Percentiles rank a stretch among this genome's conserved stretches.
These are phyloP conservation scores for Noctua comes DNA, from an alignment of 2,888 invertebrate species.

Conservation along the genomic window DNA sequence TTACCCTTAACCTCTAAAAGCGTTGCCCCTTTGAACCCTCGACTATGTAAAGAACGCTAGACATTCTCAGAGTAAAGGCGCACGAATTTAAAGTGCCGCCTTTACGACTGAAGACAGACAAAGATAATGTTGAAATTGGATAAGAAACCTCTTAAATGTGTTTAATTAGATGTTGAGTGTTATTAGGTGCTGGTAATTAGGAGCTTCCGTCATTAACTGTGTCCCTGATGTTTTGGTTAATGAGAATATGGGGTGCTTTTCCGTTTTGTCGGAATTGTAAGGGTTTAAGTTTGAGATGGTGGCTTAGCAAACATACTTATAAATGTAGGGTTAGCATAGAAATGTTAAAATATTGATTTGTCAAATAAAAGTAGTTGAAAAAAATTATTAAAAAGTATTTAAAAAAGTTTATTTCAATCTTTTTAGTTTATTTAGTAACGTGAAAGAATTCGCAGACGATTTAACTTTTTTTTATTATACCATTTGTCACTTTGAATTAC, in stretches of 20 bases:
- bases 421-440: too few species aligned
- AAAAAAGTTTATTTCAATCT: too few species aligned
- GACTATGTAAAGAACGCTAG: slow-evolving; percentile 44
- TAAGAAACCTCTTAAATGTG: slow-evolving; percentile 40
- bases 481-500: too few species aligned
- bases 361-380: too few species aligned
- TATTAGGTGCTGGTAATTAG: slow-evolving; percentile 54
- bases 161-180: slow-evolving; percentile 54
- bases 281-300: not conserved
- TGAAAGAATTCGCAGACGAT: too few species aligned
- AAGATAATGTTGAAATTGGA: slow-evolving; percentile 51
- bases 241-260: not conserved
- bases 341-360: too few species aligned
- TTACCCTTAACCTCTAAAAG: slow-evolving; percentile 29
- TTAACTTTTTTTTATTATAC: too few species aligned
- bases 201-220: slow-evolving; percentile 34
- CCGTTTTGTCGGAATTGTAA: not conserved
- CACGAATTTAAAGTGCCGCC: slow-evolving; percentile 55
- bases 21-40: slow-evolving; percentile 49
- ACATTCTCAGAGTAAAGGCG: slow-evolving; percentile 31
- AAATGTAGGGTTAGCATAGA: not conserved
- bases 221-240: slow-evolving; percentile 12
- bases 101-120: slow-evolving; percentile 54
- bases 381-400: too few species aligned
- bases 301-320: too few species aligned